Evolutionary conservation across 2,888 invertebrate genomes (phyloP).

Genomic region (Cosmopolites sordidus): DNA sequence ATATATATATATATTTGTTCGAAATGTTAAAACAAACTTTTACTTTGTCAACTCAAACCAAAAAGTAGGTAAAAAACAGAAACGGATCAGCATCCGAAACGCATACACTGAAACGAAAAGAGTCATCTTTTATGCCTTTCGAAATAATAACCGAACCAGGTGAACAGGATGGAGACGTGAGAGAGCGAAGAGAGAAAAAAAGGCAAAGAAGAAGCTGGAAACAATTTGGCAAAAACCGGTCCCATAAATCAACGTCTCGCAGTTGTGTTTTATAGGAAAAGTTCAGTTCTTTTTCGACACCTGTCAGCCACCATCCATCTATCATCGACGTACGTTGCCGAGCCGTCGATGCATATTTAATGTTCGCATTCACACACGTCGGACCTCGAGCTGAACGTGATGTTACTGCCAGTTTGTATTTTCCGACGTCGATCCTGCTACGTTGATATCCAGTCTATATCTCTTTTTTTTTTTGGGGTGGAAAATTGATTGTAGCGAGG

Average conservation of each 20-base stretch:
- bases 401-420: no score
- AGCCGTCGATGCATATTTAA: constrained; percentile 36
- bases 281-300: constrained; percentile 39
- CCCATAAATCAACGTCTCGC: constrained; percentile 29
- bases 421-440: no score
- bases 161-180: background rate
- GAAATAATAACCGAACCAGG: constrained; percentile 23
- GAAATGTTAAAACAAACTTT: no score
- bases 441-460: no score
- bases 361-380: constrained; percentile 28
- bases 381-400: no score
- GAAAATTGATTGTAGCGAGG: no score
- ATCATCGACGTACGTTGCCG: constrained; percentile 32
- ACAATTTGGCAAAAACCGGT: constrained; percentile 26
- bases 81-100: no score
- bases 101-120: no score
- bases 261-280: constrained; percentile 39
- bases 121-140: background rate
- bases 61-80: no score
- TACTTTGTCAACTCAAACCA: no score
- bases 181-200: background rate
- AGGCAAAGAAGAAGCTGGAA: constrained; percentile 13
- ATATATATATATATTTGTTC: no score
- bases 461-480: no score
- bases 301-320: constrained; percentile 37